Evolutionary conservation across 2,797 vertebrate genomes (phyloP).

Genomic region (Manis pentadactyla): DNA sequence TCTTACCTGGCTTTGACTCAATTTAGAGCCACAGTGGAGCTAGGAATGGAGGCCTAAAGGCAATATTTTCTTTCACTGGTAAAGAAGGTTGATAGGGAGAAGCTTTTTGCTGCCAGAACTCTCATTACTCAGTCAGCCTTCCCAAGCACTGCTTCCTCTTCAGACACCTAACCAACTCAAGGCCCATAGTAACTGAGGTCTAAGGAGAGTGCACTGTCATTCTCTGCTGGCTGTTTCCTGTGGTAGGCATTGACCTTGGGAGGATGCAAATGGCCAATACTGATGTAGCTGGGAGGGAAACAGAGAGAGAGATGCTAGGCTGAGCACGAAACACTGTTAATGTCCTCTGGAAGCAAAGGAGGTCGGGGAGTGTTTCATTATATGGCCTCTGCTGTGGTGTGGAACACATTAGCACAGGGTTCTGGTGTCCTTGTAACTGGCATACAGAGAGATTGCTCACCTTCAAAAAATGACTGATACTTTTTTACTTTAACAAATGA

Average conservation of each 20-base stretch:
- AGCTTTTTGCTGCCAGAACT: slow-evolving; percentile 14
- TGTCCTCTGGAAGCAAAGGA: slow-evolving; percentile 23
- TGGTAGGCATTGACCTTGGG: not conserved
- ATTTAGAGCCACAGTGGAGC: slow-evolving; percentile 44
- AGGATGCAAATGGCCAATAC: not conserved
- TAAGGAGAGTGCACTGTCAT: not conserved
- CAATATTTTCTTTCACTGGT: slow-evolving; percentile 72
- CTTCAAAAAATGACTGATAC: slow-evolving; percentile 66
- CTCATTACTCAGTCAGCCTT: slow-evolving; percentile 46
- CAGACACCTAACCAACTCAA: not conserved
- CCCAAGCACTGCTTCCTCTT: not conserved
- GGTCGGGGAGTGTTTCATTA: not conserved
- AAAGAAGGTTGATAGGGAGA: slow-evolving; percentile 63
- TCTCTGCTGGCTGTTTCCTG: not conserved
- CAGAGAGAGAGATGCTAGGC: slow-evolving; percentile 24
- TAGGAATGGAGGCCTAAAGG: slow-evolving; percentile 48
- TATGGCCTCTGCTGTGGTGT: not conserved
- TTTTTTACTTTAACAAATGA: slow-evolving; percentile 74
- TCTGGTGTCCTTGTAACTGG: slow-evolving; percentile 35
- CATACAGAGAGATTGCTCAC: slow-evolving; percentile 14
- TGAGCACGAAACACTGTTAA: not conserved
- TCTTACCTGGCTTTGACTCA: slow-evolving; percentile 71
- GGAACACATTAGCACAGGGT: slow-evolving; percentile 30
- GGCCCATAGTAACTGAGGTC: not conserved
- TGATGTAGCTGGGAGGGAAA: not conserved